Evolutionary conservation across 2,888 invertebrate genomes (phyloP), one percentile per base, ranked within the genome.

Genomic region (Pristionchus exspectatus): DNA sequence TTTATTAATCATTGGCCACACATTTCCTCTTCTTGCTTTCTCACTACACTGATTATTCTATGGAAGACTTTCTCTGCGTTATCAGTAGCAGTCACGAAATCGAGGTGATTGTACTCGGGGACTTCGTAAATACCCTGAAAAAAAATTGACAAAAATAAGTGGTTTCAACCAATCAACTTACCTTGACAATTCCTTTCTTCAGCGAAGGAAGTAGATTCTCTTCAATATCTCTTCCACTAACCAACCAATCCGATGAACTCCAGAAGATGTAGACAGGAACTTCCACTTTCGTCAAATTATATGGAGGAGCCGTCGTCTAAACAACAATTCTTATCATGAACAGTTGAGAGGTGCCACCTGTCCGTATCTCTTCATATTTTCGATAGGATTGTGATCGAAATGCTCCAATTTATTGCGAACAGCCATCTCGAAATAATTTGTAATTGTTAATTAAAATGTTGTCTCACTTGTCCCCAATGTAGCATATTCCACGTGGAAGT

Each of bases 231-330:
- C 27, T 30, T 33, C 30, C 21, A 21, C 30, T 24, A 3, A 59
- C 59, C 24, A 85, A n/a, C 59, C 56, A 59, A 33, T 85, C 85
- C 2, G 56, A 30, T 7, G 85, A 59, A 85, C 85, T 85, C 50
- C 81, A 81, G 81, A 81, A 81, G 50, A 81, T 81, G 27, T 81
- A 50, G 24, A 81, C 81, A 27, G 81, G 81, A 4, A 27, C 81
- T 27, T n/a, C n/a, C 27, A 54, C 50, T 50, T 10, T 24, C 27
- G 81, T 44, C 3, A 81, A 50, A 81, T 81, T 50, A n/a, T 81
- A 81, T 0, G 54, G n/a, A 14, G 81, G 44, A 12, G 77, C 30
- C 21, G 44, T 44, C 38, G 21, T 9, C 77, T 77, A 9, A 77
- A 77, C 2, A 44, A 44, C 1, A 1, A 44, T 21, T 38, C 10